Percentiles rank a stretch among this genome's conserved stretches.
Conservation (phyloP, 23 tunicate species). For the Styela clava region DNA sequence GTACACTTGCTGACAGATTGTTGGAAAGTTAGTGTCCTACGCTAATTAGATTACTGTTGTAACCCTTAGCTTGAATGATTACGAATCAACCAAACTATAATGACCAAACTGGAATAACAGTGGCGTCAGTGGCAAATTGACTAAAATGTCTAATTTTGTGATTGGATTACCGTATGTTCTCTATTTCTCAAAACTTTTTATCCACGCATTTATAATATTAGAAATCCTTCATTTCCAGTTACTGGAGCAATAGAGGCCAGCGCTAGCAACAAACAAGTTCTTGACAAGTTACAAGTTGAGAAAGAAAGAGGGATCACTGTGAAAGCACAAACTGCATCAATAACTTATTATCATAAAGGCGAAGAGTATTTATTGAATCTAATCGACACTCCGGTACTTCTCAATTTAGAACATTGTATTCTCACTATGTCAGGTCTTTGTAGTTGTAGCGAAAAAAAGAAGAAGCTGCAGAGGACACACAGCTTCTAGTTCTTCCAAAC, state of each 20-base stretch:
- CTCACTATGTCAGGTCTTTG: background rate
- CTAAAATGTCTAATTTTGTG: no score
- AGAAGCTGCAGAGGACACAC: no score
- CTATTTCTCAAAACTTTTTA: no score
- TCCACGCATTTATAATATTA: no score
- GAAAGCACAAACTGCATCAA: slow-evolving; percentile 88
- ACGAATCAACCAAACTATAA: background rate
- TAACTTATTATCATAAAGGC: slow-evolving; percentile 42
- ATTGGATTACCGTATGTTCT: no score
- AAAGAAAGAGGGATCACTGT: slow-evolving; percentile 94
- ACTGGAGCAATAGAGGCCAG: slow-evolving; percentile 60
- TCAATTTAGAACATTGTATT: background rate
- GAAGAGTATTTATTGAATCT: slow-evolving; percentile 72
- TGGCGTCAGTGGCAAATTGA: no score
- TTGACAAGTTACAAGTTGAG: slow-evolving; percentile 82
- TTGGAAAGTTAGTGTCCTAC: slow-evolving; percentile 61
- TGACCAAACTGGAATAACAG: background rate
- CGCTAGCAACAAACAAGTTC: slow-evolving; percentile 63
- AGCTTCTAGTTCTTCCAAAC: no score
- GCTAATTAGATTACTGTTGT: background rate
- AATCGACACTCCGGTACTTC: slow-evolving; percentile 83
- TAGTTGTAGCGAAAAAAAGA: no score
- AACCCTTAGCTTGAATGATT: background rate
- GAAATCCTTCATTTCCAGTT: no score
- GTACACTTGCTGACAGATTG: slow-evolving; percentile 89